A percentile compares a stretch with the other conserved stretches of the same genome.
phyloP scores from a whole-genome alignment of 2,888 invertebrate genomes.

The Bugulina stolonifera region DNA sequence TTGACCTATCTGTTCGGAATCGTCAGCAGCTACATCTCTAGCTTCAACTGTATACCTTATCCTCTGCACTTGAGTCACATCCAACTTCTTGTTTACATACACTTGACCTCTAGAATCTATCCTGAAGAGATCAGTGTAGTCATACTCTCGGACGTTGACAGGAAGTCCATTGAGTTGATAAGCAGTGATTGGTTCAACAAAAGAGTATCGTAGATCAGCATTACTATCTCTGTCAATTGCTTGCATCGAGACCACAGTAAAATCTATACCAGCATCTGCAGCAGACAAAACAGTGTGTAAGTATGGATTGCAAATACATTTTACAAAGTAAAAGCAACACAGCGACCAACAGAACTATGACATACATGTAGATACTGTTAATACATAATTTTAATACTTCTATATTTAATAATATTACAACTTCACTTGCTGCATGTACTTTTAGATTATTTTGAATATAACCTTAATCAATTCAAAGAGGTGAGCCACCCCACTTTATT shows the following conservation, averaged over 20 bases:
- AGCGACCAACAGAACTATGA: too few relatives aligned
- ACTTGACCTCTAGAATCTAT: background rate
- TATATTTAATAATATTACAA: too few relatives aligned
- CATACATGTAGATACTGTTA: too few relatives aligned
- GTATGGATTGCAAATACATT: background rate
- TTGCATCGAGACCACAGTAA: conserved; percentile 7
- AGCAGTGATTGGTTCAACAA: conserved; percentile 11
- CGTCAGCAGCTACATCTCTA: background rate
- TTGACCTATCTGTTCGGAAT: background rate
- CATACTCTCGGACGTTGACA: background rate
- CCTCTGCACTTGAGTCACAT: conserved; percentile 2
- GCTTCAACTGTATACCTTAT: conserved; percentile 15
- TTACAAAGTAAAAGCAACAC: too few relatives aligned
- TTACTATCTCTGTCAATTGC: conserved; percentile 11
- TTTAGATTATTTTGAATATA: too few relatives aligned
- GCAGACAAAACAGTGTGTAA: background rate
- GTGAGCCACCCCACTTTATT: too few relatives aligned
- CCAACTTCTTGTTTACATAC: conserved; percentile 12
- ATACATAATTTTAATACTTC: too few relatives aligned
- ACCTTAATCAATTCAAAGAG: too few relatives aligned
- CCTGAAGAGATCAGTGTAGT: conserved; percentile 24
- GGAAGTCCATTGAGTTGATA: background rate
- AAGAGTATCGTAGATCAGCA: background rate
- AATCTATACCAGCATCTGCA: conserved; percentile 13
- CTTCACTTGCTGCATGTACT: too few relatives aligned